phyloP scores from a whole-genome alignment of 2,797 vertebrate genomes.

The Paedocypris micromegethes region DNA sequence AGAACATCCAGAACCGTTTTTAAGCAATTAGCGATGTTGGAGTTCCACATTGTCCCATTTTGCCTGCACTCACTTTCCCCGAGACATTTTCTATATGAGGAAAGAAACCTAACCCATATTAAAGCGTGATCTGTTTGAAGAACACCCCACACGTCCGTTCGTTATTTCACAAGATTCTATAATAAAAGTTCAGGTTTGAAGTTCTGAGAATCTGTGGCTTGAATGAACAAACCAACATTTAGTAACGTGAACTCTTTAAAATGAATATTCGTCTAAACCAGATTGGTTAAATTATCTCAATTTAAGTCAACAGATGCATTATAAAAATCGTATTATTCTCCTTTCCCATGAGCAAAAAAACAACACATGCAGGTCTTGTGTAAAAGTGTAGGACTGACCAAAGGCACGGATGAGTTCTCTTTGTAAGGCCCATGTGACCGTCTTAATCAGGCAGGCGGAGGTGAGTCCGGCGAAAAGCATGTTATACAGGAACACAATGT shows the following conservation, averaged over 20 bases:
- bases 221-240: too few relatives aligned
- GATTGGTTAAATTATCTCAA: too few relatives aligned
- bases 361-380: neutral
- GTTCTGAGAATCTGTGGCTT: too few relatives aligned
- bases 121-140: conserved; percentile 62
- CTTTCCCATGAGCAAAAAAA: neutral
- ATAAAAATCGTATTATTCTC: too few relatives aligned
- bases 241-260: too few relatives aligned
- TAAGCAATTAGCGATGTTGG: conserved; percentile 19
- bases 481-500: conserved; percentile 92
- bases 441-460: conserved; percentile 89
- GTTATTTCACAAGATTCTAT: too few relatives aligned
- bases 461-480: conserved; percentile 90
- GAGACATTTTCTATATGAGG: conserved; percentile 79
- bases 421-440: conserved; percentile 85
- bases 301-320: too few relatives aligned
- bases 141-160: conserved; percentile 46
- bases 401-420: conserved; percentile 89
- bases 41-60: conserved; percentile 63
- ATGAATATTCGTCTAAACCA: too few relatives aligned
- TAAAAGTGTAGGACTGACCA: conserved; percentile 70
- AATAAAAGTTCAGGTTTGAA: too few relatives aligned
- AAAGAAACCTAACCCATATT: conserved; percentile 71
- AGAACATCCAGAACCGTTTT: conserved; percentile 43
- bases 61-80: conserved; percentile 72